Evolutionary conservation across 2,888 invertebrate genomes (phyloP), one percentile per base, ranked within the genome.

Genomic region (Drosophila mimetica): DNA sequence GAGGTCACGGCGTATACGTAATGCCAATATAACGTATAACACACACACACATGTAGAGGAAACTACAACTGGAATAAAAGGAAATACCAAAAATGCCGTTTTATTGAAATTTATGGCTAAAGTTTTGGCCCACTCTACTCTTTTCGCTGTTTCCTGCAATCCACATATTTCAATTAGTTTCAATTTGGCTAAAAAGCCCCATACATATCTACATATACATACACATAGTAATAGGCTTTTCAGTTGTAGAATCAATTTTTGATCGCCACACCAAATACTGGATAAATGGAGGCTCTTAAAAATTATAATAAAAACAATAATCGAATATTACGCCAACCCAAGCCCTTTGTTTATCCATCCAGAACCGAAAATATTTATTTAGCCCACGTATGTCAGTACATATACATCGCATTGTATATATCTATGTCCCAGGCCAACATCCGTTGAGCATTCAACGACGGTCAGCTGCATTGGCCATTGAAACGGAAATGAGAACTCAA

Each of bases 401-500:
- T 28, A 14, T 16, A 11, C 11, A 28, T 28, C 2, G 9, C 11
- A 28, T 28, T 0, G 9, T 11, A 14, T 44, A 16, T 80, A 76
- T 84, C 86, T 80, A 77, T 86, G 79, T 63, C 79, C 74, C 79
- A 69, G 75, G 81, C 74, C 71, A 76, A 83, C 81, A 86, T 86
- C 84, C 81, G 80, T 76, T 77, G 77, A 59, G 72, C 83, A 76
- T 76, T 72, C 37, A 20, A 52, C 41, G 70, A 61, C 66, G 80
- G 72, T 73, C 82, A 82, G 82, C 82, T 82, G 82, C 87, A 76
- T 72, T 76, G 78, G 74, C 87, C 81, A 84, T 86, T 76, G 82
- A 76, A 88, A 86, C 84, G 84, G 84, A 88, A 88, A 88, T 85
- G 88, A 85, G 78, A 88, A 83, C 84, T 88, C 88, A 85, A 85